These are phyloP conservation scores for Zeugodacus cucurbitae DNA, from an alignment of 1,140 invertebrate genomes.

Conservation along the genomic window DNA sequence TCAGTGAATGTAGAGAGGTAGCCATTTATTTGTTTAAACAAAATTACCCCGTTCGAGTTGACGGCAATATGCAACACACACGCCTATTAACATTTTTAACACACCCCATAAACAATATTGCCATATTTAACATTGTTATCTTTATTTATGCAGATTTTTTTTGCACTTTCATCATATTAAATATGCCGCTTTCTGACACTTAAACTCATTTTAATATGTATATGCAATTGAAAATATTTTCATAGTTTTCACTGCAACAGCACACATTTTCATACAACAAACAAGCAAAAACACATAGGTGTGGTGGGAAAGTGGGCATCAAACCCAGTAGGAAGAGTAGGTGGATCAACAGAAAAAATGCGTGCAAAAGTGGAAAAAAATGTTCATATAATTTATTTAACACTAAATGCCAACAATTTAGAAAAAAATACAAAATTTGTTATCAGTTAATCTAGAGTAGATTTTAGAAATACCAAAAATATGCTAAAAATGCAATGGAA, in stretches of 20 bases:
- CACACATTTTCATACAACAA: neutral
- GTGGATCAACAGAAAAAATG: neutral
- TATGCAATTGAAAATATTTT: slow-evolving; percentile 7
- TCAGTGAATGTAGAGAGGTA: no score
- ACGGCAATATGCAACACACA: neutral
- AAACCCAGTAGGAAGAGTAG: neutral
- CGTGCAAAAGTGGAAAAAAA: neutral
- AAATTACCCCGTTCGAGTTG: no score
- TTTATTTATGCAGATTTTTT: neutral
- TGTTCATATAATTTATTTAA: neutral
- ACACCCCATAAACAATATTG: neutral
- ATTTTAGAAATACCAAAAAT: no score
- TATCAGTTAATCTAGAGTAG: no score
- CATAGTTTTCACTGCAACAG: neutral
- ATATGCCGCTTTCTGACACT: neutral
- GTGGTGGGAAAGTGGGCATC: neutral
- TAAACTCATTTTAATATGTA: neutral
- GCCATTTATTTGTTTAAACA: no score
- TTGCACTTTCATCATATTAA: neutral
- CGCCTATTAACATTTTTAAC: neutral
- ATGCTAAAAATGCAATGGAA: no score
- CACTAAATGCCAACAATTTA: neutral
- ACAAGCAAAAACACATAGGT: neutral
- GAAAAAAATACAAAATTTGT: no score
- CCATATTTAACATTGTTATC: neutral